Base-by-base conservation (phyloP, 1,140 invertebrate species). In the Zophobas morio region DNA sequence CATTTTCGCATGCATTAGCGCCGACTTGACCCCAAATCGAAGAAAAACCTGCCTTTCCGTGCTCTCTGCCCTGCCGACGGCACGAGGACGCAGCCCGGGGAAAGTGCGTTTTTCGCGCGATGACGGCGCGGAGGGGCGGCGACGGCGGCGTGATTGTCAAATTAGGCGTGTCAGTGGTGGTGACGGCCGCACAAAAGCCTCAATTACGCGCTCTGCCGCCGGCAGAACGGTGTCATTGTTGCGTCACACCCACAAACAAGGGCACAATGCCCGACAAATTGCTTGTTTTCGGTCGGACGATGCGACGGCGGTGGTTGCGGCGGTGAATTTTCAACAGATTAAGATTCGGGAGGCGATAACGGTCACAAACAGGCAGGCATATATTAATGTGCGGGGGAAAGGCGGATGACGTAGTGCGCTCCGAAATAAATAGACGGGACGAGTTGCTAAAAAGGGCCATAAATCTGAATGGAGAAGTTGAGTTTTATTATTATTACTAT, bases 201-300 rank as follows among this genome's bases (percentile, higher is more conserved):
- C 84, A 85, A 85, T 85, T 85, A 85, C 82, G 82, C 83, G 84
- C 82, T 81, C 80, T 80, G 82, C 76, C 83, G 81, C 83, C 81
- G 81, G 78, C 82, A 78, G 80, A 75, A 76, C 54, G 81, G 60
- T 76, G 75, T 80, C 79, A 82, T 84, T 82, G 82, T 82, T 75
- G 72, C 81, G 82, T 82, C 80, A 84, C 82, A 79, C 82, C 81
- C 82, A 79, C 83, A 84, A 81, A 83, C 82, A 83, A 82, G 53
- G 35, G 39, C 70, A 82, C 78, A 81, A 78, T 76, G 76, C 78
- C 70, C 75, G 73, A 72, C 79, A 80, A 81, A 81, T 81, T 81
- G 78, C 63, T 79, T 81, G 80, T 81, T 81, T 74, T 74, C 46
- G 42, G 33, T 42, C 57, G 32, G 70, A 53, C 66, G 66, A 35